Conservation (phyloP, 2,113 vertebrate species). For the Holacanthus passer region DNA sequence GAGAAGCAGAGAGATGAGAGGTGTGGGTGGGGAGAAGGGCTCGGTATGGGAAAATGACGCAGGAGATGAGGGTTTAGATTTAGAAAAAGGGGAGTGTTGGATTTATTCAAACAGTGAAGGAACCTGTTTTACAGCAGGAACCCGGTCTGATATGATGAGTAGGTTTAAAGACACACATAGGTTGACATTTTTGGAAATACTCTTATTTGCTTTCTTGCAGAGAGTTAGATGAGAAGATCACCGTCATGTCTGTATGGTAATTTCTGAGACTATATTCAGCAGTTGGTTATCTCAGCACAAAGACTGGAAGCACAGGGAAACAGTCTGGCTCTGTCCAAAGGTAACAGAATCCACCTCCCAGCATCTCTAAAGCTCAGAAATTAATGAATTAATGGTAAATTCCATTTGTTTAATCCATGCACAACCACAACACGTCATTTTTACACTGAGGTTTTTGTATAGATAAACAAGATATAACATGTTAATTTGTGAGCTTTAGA, state of each 20-base stretch:
- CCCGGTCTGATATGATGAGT: conserved; percentile 3
- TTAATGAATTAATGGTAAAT: too few relatives aligned
- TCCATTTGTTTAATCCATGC: neutral
- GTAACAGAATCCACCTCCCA: too few relatives aligned
- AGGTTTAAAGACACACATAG: neutral
- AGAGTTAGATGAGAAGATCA: neutral
- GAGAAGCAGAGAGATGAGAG: conserved; percentile 17
- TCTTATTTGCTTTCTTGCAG: neutral
- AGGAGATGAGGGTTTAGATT: conserved; percentile 32
- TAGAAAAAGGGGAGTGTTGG: neutral
- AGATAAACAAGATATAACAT: neutral
- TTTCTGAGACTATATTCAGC: neutral
- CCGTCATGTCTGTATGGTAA: neutral
- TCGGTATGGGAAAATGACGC: conserved; percentile 25
- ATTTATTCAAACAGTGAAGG: neutral
- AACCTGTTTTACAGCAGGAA: neutral
- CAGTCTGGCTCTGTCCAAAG: too few relatives aligned
- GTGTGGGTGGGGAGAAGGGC: conserved; percentile 20
- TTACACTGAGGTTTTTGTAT: too few relatives aligned
- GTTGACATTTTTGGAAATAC: neutral
- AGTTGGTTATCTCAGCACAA: neutral
- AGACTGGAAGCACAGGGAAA: neutral
- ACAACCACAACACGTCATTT: too few relatives aligned
- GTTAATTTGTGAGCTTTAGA: neutral
- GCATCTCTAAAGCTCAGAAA: too few relatives aligned